Base-by-base conservation (phyloP, 2,888 invertebrate genomes). In the Mimas tiliae region DNA sequence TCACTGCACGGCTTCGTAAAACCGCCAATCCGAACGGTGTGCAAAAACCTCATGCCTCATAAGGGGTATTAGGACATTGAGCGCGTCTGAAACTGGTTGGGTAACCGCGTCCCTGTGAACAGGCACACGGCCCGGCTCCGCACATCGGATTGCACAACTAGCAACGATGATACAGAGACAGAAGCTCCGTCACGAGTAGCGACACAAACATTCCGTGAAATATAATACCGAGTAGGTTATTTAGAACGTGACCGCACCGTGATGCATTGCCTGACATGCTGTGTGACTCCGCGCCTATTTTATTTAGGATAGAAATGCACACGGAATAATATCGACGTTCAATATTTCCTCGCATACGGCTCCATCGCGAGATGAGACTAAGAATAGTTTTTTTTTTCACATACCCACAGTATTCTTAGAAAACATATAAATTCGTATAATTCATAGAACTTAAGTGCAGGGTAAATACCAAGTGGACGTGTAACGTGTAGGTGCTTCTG, bases 231-330 rank as follows among this genome's bases (percentile, higher is more conserved):
- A 82, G 79, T 82, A 77, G 83, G 84, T 81, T 89, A 90, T 89
- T 88, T 84, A 85, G 90, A 89, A 89, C 90, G 89, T 88, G 89
- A 89, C 90, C 81, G 79, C 79, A 78, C 80, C 73, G 80, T 80
- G 83, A 85, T 82, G 85, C 80, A 83, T 85, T 84, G 81, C 80
- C 78, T 74, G 77, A 75, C 78, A 80, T 74, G 78, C 74, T 74
- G 69, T 78, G 76, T 80, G 75, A 73, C 71, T 79, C 50, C 78
- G 74, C 72, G 67, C 72, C 76, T 74, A 76, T 79, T 83, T 80
- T 80, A 75, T 83, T 80, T 80, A 76, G 74, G 76, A 75, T 73
- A 75, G 67, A 72, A 74, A 74, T 76, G 73, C 70, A 71, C 67
- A 65, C 66, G 55, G 68, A 71, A 45, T 65, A 65, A 48, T 33